Percentiles rank a stretch among this genome's conserved stretches.
phyloP scores from a whole-genome alignment of 2,888 invertebrate species.

The Perdita meconis region DNA sequence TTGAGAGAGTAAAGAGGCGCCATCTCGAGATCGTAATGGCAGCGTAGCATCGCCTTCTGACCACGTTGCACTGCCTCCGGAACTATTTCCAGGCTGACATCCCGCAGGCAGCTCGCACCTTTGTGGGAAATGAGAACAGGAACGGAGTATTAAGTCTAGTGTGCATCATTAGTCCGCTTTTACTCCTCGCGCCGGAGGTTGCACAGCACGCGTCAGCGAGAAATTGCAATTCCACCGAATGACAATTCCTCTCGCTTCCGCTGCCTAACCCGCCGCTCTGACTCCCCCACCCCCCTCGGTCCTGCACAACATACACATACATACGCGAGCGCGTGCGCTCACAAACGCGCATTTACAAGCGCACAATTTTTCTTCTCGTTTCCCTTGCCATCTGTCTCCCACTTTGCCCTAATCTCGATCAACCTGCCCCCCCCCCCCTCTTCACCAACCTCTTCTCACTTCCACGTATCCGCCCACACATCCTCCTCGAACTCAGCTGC shows the following conservation, averaged over 20 bases:
- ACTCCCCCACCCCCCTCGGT: conserved; percentile 5
- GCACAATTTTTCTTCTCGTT: conserved; percentile 45
- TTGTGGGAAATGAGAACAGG: conserved; percentile 72
- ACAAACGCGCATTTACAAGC: conserved; percentile 10
- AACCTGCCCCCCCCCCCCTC: conserved; percentile 7
- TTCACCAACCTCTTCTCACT: not conserved
- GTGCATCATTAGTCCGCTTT: conserved; percentile 79
- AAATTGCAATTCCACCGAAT: conserved; percentile 80
- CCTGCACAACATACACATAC: conserved; percentile 10
- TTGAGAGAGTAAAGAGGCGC: conserved; percentile 93
- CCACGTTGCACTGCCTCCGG: conserved; percentile 89
- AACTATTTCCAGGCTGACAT: conserved; percentile 89
- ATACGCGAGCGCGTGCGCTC: not conserved
- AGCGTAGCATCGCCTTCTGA: conserved; percentile 89
- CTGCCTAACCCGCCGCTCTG: conserved; percentile 35
- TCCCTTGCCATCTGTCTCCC: conserved; percentile 33
- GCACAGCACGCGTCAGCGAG: conserved; percentile 77
- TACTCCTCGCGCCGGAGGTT: conserved; percentile 70
- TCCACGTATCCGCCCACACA: not conserved
- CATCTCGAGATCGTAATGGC: conserved; percentile 91
- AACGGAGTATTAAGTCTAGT: conserved; percentile 75
- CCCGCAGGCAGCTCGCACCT: conserved; percentile 88
- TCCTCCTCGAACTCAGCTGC: conserved; percentile 6
- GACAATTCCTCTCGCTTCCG: conserved; percentile 70
- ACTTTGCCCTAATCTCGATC: conserved; percentile 33